Evolutionary conservation across 2,113 vertebrate species (phyloP).

Genomic region (Leucoraja erinaceus): DNA sequence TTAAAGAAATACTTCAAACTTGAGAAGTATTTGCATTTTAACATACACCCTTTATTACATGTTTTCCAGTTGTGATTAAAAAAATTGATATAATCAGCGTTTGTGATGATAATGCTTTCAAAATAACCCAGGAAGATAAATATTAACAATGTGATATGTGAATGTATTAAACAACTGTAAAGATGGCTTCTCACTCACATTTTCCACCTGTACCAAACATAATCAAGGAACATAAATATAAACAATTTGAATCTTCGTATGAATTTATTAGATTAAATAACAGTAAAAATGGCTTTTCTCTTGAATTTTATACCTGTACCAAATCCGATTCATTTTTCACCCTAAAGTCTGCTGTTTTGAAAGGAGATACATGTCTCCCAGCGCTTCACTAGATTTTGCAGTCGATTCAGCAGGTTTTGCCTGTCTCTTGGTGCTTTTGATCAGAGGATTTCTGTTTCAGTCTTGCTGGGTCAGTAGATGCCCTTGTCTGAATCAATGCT

Average conservation of each 20-base stretch:
- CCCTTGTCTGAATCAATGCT: conserved; percentile 25
- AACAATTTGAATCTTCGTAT: not conserved
- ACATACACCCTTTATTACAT: not conserved
- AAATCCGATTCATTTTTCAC: not conserved
- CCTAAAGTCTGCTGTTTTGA: not conserved
- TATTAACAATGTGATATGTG: not conserved
- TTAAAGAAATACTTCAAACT: not conserved
- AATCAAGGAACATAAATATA: not conserved
- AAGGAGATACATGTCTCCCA: not conserved
- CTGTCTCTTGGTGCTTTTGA: not conserved
- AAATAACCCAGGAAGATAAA: not conserved
- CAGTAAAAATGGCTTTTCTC: not conserved
- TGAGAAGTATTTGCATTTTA: not conserved
- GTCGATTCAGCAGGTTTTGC: conserved; percentile 5
- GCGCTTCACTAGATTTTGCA: not conserved
- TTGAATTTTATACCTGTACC: not conserved
- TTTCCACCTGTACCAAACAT: not conserved
- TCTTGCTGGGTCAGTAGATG: conserved; percentile 22
- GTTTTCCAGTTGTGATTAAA: not conserved
- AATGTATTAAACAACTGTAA: not conserved
- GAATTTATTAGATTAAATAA: not conserved
- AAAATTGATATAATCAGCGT: not conserved
- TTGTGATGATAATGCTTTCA: not conserved
- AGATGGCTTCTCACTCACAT: not conserved
- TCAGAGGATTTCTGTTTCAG: conserved; percentile 18